Base-by-base conservation (phyloP, 2,888 invertebrate species). In the Rhagonycha lutea region DNA sequence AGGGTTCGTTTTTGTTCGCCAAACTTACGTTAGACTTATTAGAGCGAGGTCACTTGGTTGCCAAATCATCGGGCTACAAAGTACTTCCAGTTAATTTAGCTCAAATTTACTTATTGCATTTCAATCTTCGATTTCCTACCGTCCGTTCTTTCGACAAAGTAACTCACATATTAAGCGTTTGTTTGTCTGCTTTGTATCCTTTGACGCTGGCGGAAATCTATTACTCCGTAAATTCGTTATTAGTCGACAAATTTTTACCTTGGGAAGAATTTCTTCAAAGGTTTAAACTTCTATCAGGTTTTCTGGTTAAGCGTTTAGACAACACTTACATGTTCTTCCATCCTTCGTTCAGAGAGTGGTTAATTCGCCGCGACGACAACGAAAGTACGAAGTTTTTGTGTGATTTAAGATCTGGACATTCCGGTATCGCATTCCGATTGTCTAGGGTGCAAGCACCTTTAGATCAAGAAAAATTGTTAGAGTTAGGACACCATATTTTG, bases 271-370 rank as follows among this genome's bases (percentile, higher is more conserved):
- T 98, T 86, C 90, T 96, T 80, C 94, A 95, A 85, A 91, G 97
- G 85, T 95, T 98, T 85, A 95, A 96, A 84, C 90, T 94, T 78
- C 90, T 98, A 32, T 92, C 95, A 71, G 96, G 96, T 69, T 96
- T 98, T 84, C 90, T 99, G 18, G 95, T 97, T 73, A 96, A 96
- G 87, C 92, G 98, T 70, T 91, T 95, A 83, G 98, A 98, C 88
- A 95, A 96, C 86, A 97, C 97, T 0, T 97, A 96, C 89, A 97
- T 98, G 96, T 97, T 98, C 88, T 98, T 98, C 89, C 98, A 99
- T 87, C 97, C 98, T 0, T 97, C 98, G 4, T 97, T 99, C 89
- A 94, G 98, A 90, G 98, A 99, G 89, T 99, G 98, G 98, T 90
- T 98, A 79, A 94, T 96, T 80, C 90, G 96, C 60, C 90, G 98